Evolutionary conservation across 35 echinoderm and acorn worm species (phyloP).

Genomic region (Acanthaster planci): DNA sequence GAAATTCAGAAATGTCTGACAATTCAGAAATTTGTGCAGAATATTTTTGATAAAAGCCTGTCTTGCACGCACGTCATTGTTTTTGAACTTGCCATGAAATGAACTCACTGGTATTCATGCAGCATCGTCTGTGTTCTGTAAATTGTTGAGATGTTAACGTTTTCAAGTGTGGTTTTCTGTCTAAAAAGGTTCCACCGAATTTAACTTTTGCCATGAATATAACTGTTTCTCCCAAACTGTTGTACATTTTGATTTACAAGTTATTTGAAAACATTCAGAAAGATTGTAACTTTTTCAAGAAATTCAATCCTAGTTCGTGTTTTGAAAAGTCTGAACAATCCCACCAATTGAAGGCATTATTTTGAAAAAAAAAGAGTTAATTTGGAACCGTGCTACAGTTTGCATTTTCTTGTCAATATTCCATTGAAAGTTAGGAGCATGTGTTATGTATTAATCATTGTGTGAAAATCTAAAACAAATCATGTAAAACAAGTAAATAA

Average conservation of each 20-base stretch:
- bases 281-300: not conserved
- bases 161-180: not conserved
- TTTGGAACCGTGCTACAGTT: not conserved
- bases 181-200: not conserved
- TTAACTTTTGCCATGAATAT: not conserved
- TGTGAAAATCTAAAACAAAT: not conserved
- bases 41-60: conserved; percentile 4
- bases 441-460: not conserved
- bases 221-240: not conserved
- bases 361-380: not conserved
- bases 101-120: not conserved
- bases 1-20: not conserved
- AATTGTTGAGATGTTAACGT: not conserved
- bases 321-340: not conserved
- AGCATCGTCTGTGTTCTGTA: not conserved
- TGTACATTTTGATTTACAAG: not conserved
- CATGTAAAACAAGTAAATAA: not conserved
- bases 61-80: not conserved
- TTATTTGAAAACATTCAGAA: not conserved
- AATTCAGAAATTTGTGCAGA: not conserved
- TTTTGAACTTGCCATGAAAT: conserved; percentile 14
- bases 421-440: not conserved
- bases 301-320: not conserved
- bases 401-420: not conserved
- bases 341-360: not conserved